Evolutionary conservation across 2,888 invertebrate genomes (phyloP).

Genomic region (Drosophila pullipes): DNA sequence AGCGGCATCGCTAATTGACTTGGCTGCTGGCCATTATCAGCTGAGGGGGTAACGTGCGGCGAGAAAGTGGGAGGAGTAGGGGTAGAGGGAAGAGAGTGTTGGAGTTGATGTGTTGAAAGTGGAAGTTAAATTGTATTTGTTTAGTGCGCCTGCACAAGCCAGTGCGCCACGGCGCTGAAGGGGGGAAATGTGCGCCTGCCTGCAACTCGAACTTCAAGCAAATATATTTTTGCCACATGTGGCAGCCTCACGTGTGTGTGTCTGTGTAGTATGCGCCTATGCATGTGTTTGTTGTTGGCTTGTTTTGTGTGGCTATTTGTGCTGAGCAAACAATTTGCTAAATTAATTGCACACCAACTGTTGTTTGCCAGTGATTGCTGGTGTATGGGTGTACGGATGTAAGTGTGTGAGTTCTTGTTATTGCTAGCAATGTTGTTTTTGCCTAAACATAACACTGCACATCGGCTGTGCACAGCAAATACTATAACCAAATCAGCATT

Average conservation of each 20-base stretch:
- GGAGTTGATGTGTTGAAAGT: constrained; percentile 76
- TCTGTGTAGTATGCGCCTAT: constrained; percentile 9
- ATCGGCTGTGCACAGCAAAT: constrained; percentile 32
- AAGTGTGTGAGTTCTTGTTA: constrained; percentile 22
- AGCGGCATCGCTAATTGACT: constrained; percentile 67
- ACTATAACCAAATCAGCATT: constrained; percentile 11
- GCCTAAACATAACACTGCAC: constrained; percentile 50
- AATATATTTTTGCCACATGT: constrained; percentile 37
- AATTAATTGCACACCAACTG: constrained; percentile 81
- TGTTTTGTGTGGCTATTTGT: constrained; percentile 59
- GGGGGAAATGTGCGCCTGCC: constrained; percentile 40
- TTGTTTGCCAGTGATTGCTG: constrained; percentile 47
- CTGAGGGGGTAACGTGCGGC: background rate
- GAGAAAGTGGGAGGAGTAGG: background rate
- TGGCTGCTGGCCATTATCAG: constrained; percentile 57
- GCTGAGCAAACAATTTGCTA: constrained; percentile 77
- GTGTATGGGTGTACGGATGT: background rate
- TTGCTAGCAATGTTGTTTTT: constrained; percentile 26
- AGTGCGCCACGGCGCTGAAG: background rate
- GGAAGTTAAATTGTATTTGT: constrained; percentile 79
- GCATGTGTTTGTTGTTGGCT: constrained; percentile 32
- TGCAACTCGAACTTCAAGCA: constrained; percentile 47
- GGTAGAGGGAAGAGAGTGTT: constrained; percentile 6
- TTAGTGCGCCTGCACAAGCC: constrained; percentile 61
- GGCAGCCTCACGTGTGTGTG: constrained; percentile 22